Evolutionary conservation across 2,797 vertebrate species (phyloP).

Genomic region (Myotis pilosus): DNA sequence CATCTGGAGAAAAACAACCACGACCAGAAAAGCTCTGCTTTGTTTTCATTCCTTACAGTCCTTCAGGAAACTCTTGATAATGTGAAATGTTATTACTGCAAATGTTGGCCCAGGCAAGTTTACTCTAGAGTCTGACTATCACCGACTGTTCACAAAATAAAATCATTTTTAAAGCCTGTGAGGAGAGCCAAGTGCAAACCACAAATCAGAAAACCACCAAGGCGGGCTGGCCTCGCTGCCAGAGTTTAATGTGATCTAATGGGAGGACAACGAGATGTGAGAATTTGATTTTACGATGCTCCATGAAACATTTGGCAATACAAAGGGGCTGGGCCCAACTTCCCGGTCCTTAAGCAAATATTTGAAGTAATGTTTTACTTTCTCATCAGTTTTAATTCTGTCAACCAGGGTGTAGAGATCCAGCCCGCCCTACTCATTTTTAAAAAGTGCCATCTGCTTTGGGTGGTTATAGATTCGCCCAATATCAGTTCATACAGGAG

Average conservation of each 20-base stretch:
- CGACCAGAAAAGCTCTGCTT: conserved; percentile 75
- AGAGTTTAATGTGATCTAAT: conserved; percentile 86
- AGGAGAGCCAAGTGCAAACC: conserved; percentile 86
- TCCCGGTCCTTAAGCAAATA: conserved; percentile 86
- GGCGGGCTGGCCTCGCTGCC: conserved; percentile 82
- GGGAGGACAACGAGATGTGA: conserved; percentile 84
- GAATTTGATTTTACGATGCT: conserved; percentile 84
- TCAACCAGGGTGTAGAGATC: conserved; percentile 77
- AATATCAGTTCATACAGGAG: conserved; percentile 77
- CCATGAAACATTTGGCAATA: conserved; percentile 85
- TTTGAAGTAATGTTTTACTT: conserved; percentile 83
- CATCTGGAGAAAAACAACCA: conserved; percentile 73
- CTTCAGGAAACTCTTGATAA: conserved; percentile 84
- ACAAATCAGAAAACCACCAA: conserved; percentile 88
- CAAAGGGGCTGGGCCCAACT: conserved; percentile 79
- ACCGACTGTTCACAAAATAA: conserved; percentile 85
- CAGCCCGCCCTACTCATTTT: conserved; percentile 79
- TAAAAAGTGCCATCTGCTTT: conserved; percentile 75
- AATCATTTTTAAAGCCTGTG: conserved; percentile 84
- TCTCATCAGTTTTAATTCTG: conserved; percentile 84
- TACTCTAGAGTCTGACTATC: conserved; percentile 84
- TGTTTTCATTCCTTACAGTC: conserved; percentile 81
- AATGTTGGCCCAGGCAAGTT: conserved; percentile 82
- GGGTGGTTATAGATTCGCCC: conserved; percentile 80
- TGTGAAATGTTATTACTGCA: conserved; percentile 84